A percentile compares a stretch with the other conserved stretches of the same genome.
These are phyloP conservation scores for Manduca sexta DNA, from an alignment of 1,140 invertebrate species.

Conservation along the genomic window DNA sequence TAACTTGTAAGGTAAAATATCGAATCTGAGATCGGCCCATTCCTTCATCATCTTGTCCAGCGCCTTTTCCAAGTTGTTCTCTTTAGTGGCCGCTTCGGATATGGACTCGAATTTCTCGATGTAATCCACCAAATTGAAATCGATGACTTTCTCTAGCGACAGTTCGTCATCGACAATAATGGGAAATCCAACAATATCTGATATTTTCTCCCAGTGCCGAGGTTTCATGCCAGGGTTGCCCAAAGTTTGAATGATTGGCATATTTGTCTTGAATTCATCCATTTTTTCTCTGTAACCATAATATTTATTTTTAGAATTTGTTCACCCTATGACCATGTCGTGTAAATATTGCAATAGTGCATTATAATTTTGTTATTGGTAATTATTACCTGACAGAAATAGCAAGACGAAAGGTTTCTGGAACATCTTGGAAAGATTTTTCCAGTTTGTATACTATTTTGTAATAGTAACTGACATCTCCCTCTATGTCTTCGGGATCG, in stretches of 20 bases:
- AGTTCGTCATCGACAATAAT: constrained; percentile 89
- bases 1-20: constrained; percentile 79
- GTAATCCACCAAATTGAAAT: constrained; percentile 93
- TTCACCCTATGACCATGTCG: too few relatives aligned
- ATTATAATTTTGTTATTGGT: neutral
- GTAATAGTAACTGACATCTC: constrained; percentile 86
- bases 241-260: constrained; percentile 92
- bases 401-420: constrained; percentile 78
- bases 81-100: constrained; percentile 96
- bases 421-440: constrained; percentile 85
- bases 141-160: constrained; percentile 92
- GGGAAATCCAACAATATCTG: constrained; percentile 95
- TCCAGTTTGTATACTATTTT: constrained; percentile 91
- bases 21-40: constrained; percentile 92
- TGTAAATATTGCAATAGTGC: too few relatives aligned
- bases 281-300: constrained; percentile 77
- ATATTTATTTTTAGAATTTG: too few relatives aligned
- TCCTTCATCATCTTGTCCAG: constrained; percentile 93
- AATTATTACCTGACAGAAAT: constrained; percentile 72
- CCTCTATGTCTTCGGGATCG: constrained; percentile 92
- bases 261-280: constrained; percentile 91
- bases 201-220: constrained; percentile 96
- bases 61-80: constrained; percentile 93
- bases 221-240: constrained; percentile 95
- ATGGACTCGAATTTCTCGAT: constrained; percentile 93